phyloP scores from a whole-genome alignment of 2,888 invertebrate genomes.

The Dasypolia templi region DNA sequence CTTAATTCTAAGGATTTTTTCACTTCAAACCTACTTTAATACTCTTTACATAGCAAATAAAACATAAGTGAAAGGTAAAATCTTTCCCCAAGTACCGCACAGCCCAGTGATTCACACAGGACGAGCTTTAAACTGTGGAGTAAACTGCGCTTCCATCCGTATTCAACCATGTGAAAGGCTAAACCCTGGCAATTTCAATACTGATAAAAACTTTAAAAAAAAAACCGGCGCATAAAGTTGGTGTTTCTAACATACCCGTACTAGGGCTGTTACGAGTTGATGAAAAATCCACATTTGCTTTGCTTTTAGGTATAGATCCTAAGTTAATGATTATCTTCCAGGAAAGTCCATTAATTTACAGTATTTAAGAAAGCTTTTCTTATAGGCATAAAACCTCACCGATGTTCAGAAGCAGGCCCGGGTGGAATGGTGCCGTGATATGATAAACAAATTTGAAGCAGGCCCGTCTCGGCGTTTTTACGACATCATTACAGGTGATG shows the following conservation, averaged over 20 bases:
- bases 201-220: conserved; percentile 42
- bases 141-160: conserved; percentile 24
- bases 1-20: not conserved
- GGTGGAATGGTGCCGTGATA: too few relatives aligned
- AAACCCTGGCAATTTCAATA: conserved; percentile 45
- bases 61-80: conserved; percentile 4
- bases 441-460: too few relatives aligned
- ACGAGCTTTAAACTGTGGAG: conserved; percentile 17
- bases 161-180: conserved; percentile 48
- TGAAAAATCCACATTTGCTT: conserved; percentile 9
- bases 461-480: too few relatives aligned
- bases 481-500: too few relatives aligned
- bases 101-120: conserved; percentile 14
- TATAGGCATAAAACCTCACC: too few relatives aligned
- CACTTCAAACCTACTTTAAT: not conserved
- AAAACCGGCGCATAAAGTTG: conserved; percentile 22
- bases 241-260: conserved; percentile 7
- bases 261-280: conserved; percentile 36
- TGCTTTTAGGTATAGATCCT: too few relatives aligned
- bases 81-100: conserved; percentile 2
- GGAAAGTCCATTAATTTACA: not conserved
- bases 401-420: too few relatives aligned
- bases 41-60: not conserved
- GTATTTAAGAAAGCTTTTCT: not conserved
- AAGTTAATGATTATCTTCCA: not conserved